phyloP scores from a whole-genome alignment of 2,113 vertebrate species.

The Ahaetulla prasina region DNA sequence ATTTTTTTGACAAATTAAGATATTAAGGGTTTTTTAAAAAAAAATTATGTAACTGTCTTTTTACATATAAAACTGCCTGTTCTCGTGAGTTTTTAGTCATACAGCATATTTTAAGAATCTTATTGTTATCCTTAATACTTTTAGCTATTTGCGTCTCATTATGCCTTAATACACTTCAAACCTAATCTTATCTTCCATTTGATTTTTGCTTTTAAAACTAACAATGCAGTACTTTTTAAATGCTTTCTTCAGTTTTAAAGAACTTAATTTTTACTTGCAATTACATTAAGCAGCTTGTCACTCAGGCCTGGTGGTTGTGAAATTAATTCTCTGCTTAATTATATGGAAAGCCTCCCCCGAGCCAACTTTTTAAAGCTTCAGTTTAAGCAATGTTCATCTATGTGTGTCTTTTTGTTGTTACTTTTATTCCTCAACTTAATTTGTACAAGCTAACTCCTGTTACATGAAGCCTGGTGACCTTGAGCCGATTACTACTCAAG shows the following conservation, averaged over 20 bases:
- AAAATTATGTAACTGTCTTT: constrained; percentile 41
- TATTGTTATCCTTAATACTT: constrained; percentile 52
- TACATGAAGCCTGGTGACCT: background rate
- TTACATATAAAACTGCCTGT: constrained; percentile 51
- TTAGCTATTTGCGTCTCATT: constrained; percentile 52
- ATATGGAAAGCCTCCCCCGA: constrained; percentile 56
- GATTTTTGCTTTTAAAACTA: constrained; percentile 59
- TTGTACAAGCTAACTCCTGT: background rate
- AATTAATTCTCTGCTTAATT: constrained; percentile 57
- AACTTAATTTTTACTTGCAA: constrained; percentile 61
- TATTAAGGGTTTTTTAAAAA: constrained; percentile 16
- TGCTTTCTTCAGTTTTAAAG: constrained; percentile 58
- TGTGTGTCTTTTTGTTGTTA: constrained; percentile 16
- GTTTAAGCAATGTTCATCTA: constrained; percentile 26
- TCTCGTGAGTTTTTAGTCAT: constrained; percentile 44
- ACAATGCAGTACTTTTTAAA: constrained; percentile 48
- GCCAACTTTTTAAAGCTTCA: constrained; percentile 51
- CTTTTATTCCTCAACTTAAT: constrained; percentile 22
- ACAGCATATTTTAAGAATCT: constrained; percentile 11
- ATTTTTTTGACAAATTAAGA: constrained; percentile 4
- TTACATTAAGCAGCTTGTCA: constrained; percentile 66
- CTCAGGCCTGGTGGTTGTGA: constrained; percentile 56
- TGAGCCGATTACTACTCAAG: constrained; percentile 11
- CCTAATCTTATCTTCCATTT: constrained; percentile 50
- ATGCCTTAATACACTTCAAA: constrained; percentile 39